Percentiles rank a stretch among this genome's conserved stretches.
Evolutionary conservation across 2,888 invertebrate species (phyloP).

Genomic region (Microctonus hyperodae): DNA sequence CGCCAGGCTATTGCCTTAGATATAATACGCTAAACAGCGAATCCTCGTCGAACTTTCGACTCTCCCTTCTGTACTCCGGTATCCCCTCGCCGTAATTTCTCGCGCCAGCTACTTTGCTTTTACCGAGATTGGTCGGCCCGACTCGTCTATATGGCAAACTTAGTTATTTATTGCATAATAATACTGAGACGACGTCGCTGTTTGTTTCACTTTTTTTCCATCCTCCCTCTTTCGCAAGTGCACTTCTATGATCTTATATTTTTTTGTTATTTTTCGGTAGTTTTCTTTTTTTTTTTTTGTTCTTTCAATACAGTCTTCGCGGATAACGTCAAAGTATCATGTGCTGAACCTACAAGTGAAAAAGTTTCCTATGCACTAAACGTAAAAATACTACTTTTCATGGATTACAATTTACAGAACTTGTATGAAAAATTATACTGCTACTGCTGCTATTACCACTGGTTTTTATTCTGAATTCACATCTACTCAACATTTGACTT

Average conservation of each 20-base stretch:
- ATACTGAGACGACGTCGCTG: constrained; percentile 44
- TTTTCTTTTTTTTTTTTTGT: background rate
- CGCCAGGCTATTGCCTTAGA: constrained; percentile 36
- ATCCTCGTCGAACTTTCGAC: constrained; percentile 39
- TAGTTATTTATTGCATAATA: constrained; percentile 51
- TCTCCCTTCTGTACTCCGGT: background rate
- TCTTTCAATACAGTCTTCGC: background rate
- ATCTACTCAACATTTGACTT: background rate
- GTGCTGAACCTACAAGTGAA: too few relatives aligned
- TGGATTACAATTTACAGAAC: background rate
- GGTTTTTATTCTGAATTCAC: background rate
- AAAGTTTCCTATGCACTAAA: background rate
- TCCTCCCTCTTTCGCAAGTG: background rate
- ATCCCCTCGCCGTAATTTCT: constrained; percentile 7
- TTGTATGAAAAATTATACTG: background rate
- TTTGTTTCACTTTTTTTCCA: background rate
- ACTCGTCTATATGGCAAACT: constrained; percentile 35
- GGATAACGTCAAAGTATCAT: too few relatives aligned
- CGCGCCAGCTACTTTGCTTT: constrained; percentile 40
- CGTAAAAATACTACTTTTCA: background rate
- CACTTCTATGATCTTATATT: background rate
- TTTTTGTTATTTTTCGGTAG: constrained; percentile 5
- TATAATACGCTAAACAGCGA: constrained; percentile 43
- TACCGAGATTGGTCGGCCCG: constrained; percentile 40
- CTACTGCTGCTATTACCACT: background rate